Conservation (phyloP, 2,888 invertebrate genomes). For the Stomorhina lunata region DNA sequence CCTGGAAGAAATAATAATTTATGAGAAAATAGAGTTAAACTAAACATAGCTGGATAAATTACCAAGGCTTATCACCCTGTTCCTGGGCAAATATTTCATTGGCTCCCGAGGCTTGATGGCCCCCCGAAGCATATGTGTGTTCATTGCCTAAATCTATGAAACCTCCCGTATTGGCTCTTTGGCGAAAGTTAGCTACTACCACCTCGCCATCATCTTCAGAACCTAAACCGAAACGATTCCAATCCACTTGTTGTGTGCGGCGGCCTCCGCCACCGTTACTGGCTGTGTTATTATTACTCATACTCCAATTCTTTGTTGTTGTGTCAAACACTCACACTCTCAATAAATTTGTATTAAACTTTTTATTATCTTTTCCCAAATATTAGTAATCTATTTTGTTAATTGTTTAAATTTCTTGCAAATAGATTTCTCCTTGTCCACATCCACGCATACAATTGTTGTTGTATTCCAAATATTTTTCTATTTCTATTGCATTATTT, state of each 20-base stretch:
- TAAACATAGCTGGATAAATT: constrained; percentile 38
- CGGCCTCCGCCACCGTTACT: constrained; percentile 45
- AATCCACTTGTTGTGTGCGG: constrained; percentile 67
- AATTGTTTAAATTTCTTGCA: constrained; percentile 12
- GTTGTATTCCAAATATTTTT: constrained; percentile 9
- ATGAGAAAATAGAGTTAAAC: not conserved
- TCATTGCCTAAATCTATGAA: constrained; percentile 89
- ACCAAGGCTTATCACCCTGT: constrained; percentile 84
- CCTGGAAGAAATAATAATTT: constrained; percentile 82
- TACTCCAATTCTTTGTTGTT: constrained; percentile 34
- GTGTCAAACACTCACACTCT: constrained; percentile 26
- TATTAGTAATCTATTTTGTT: not conserved
- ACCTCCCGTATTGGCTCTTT: constrained; percentile 83
- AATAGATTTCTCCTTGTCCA: constrained; percentile 16
- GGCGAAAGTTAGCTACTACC: constrained; percentile 80
- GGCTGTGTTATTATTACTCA: constrained; percentile 56
- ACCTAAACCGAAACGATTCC: constrained; percentile 73
- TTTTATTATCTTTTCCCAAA: constrained; percentile 2
- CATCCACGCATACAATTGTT: constrained; percentile 64
- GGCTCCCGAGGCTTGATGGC: constrained; percentile 91
- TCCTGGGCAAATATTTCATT: constrained; percentile 96
- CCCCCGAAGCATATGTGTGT: constrained; percentile 88
- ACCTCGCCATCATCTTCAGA: constrained; percentile 79
- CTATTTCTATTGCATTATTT: constrained; percentile 40
- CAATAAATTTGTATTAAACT: constrained; percentile 4